These are phyloP conservation scores for Gymnosoma rotundatum DNA, from an alignment of 2,888 invertebrate species.

Conservation along the genomic window DNA sequence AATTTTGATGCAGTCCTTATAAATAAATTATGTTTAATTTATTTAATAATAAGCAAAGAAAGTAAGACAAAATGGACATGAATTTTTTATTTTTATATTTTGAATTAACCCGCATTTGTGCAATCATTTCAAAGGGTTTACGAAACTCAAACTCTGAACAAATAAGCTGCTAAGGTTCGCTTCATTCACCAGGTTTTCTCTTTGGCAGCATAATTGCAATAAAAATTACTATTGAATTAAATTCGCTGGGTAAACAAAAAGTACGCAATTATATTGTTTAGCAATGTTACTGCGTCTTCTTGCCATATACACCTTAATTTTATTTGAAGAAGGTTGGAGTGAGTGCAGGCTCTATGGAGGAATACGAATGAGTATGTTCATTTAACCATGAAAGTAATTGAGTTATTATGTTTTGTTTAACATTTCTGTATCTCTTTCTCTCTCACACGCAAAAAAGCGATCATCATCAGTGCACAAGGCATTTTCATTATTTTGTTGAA, in stretches of 20 bases:
- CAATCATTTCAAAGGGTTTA: neutral
- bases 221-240: conserved; percentile 62
- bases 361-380: conserved; percentile 42
- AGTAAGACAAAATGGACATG: too few relatives aligned
- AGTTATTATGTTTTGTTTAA: conserved; percentile 63
- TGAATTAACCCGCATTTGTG: conserved; percentile 36
- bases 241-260: conserved; percentile 45
- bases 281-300: conserved; percentile 24
- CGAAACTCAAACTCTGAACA: conserved; percentile 30
- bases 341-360: neutral
- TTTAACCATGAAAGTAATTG: conserved; percentile 66
- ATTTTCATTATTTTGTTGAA: conserved; percentile 64
- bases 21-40: too few relatives aligned
- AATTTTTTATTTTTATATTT: neutral
- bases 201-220: conserved; percentile 64
- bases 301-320: neutral
- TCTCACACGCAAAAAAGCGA: conserved; percentile 8
- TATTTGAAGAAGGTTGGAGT: conserved; percentile 2
- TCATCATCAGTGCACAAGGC: conserved; percentile 48
- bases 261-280: conserved; percentile 56
- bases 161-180: conserved; percentile 25
- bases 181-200: conserved; percentile 4
- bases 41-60: too few relatives aligned
- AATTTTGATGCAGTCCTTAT: too few relatives aligned
- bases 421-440: conserved; percentile 1